Evolutionary conservation across 2,797 vertebrate genomes (phyloP).

Genomic region (Neosalanx taihuensis): DNA sequence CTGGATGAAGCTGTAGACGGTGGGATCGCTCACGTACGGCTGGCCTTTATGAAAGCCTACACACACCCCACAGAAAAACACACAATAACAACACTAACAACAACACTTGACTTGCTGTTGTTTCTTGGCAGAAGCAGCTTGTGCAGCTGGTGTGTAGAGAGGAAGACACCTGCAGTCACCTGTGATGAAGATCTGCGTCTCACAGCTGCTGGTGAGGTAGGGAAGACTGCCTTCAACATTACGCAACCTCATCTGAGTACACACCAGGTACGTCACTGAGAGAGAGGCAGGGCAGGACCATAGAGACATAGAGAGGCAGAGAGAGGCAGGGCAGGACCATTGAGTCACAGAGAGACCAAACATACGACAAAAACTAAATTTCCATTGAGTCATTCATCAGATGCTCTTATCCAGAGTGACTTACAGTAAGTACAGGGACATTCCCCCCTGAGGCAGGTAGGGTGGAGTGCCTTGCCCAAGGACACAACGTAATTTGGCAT

Average conservation of each 20-base stretch:
- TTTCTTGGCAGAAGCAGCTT: not conserved
- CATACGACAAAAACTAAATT: not conserved
- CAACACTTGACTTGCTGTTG: not conserved
- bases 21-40: constrained; percentile 76
- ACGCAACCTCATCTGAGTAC: constrained; percentile 90
- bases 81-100: not conserved
- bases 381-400: too few species aligned
- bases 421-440: too few species aligned
- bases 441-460: too few species aligned
- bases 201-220: constrained; percentile 90
- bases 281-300: not conserved
- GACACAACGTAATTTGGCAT: too few species aligned
- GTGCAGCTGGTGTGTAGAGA: not conserved
- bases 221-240: constrained; percentile 65
- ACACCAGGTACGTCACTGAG: constrained; percentile 82
- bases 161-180: constrained; percentile 63
- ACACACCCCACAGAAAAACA: not conserved
- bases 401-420: too few species aligned
- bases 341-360: not conserved
- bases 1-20: constrained; percentile 83
- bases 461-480: too few species aligned
- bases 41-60: constrained; percentile 84
- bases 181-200: constrained; percentile 85
- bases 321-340: too few species aligned
- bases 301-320: not conserved